These are phyloP conservation scores for Amphiura filiformis DNA, from an alignment of 35 echinoderm and acorn worm species.

Conservation along the genomic window DNA sequence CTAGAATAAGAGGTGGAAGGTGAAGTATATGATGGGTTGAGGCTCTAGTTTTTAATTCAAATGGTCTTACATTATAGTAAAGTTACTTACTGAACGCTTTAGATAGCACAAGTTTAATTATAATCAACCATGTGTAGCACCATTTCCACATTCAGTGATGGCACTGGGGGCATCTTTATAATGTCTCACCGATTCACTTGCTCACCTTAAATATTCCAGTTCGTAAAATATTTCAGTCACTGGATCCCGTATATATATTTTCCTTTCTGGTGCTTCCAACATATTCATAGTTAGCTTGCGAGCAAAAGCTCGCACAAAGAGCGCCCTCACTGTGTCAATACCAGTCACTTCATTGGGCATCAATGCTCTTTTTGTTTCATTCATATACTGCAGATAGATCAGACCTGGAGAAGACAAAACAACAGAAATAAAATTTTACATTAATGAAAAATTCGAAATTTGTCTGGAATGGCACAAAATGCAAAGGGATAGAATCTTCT, in stretches of 20 bases:
- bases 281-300: slow-evolving; percentile 68
- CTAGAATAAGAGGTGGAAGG: too few species aligned
- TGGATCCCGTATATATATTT: slow-evolving; percentile 91
- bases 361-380: slow-evolving; percentile 87
- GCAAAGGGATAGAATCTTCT: too few species aligned
- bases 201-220: slow-evolving; percentile 88
- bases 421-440: not conserved
- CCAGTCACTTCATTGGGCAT: slow-evolving; percentile 98
- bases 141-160: too few species aligned
- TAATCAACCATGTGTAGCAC: too few species aligned
- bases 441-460: too few species aligned
- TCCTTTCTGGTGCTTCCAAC: slow-evolving; percentile 65
- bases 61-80: too few species aligned
- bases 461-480: too few species aligned
- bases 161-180: too few species aligned
- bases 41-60: too few species aligned
- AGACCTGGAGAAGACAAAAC: slow-evolving; percentile 57
- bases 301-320: slow-evolving; percentile 88
- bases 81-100: too few species aligned
- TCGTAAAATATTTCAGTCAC: slow-evolving; percentile 95
- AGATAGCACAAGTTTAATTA: too few species aligned
- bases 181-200: not conserved
- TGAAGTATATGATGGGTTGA: too few species aligned
- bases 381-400: slow-evolving; percentile 89
- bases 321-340: slow-evolving; percentile 93